Conservation (phyloP, 2,797 vertebrate genomes). For the Babyrousa celebensis region DNA sequence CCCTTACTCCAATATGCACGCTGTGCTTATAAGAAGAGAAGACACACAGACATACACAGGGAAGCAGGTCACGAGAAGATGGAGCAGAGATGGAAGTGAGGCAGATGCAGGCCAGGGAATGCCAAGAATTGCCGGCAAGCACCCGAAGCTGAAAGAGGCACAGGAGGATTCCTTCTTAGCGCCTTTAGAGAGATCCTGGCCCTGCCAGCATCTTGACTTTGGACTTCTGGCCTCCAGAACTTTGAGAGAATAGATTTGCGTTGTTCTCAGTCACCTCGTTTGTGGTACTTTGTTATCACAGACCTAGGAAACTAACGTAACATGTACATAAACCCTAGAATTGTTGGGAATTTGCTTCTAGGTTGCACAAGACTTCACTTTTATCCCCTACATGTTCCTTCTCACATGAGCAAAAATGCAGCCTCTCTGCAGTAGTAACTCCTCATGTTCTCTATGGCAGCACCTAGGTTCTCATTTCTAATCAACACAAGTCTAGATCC, state of each 20-base stretch:
- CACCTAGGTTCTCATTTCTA: conserved; percentile 65
- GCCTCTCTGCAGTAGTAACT: conserved; percentile 10
- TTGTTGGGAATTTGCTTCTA: conserved; percentile 68
- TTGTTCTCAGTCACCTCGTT: background rate
- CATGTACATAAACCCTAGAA: conserved; percentile 48
- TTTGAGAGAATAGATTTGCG: background rate
- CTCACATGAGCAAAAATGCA: conserved; percentile 81
- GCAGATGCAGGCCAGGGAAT: background rate
- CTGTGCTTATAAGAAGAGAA: background rate
- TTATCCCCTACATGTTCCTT: conserved; percentile 67
- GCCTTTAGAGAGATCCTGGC: background rate
- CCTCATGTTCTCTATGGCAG: conserved; percentile 74
- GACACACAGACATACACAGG: background rate
- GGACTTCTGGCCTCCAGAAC: background rate
- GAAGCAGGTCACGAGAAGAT: background rate
- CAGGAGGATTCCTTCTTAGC: background rate
- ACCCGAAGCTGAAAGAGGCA: background rate
- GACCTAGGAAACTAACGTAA: background rate
- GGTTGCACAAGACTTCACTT: conserved; percentile 82
- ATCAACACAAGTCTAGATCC: conserved; percentile 67
- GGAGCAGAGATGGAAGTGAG: background rate
- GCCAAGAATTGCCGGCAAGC: background rate
- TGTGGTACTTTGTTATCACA: background rate
- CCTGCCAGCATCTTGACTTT: background rate
- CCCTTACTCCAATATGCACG: background rate